Evolutionary conservation across 1,140 invertebrate species (phyloP), one percentile per base, ranked within the genome.

Genomic region (Archivesica marissinica): DNA sequence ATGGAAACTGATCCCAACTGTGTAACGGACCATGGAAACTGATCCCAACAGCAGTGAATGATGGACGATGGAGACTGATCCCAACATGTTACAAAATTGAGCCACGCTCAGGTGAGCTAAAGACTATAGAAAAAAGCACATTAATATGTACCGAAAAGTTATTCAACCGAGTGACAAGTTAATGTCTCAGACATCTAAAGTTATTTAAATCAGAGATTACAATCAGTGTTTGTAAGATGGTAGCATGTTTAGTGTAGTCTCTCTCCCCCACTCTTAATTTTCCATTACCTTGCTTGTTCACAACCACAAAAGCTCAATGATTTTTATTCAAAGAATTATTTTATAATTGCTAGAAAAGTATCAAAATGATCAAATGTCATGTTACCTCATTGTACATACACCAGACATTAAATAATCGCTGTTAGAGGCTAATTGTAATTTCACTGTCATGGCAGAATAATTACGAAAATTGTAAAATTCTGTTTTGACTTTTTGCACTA

Each of bases 361-460:
- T 23, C n/a, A 59, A 59, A 59, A 59, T 59, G 25, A 59, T 59
- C 54, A 59, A 28, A 59, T 59, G 54, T 59, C 54, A 59, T 59
- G 54, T 59, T 59, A 28, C 33, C 54, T 59, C 33, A n/a, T 59
- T 9, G 33, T 28, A 28, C 6, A n/a, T 9, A 28, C n/a, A 59
- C 54, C 6, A 59, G 54, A 28, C 54, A 28, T 28, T 59, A 28
- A 28, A 59, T 28, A 59, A 59, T 4, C 1, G 33, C 54, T 59
- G n/a, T n/a, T 20, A 59, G 54, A 28, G 23, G 54, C 54, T 59
- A 59, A 28, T 28, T 28, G 9, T 28, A 23, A 9, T 59, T 59
- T 28, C 6, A 59, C 2, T 59, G 54, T 59, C 54, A 59, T 28
- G 25, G 54, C 2, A 59, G 25, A 28, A 59, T 59, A 59, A 15